Evolutionary conservation across 2,113 vertebrate genomes (phyloP), one percentile per base, ranked within the genome.

Genomic region (Hoplias malabaricus): DNA sequence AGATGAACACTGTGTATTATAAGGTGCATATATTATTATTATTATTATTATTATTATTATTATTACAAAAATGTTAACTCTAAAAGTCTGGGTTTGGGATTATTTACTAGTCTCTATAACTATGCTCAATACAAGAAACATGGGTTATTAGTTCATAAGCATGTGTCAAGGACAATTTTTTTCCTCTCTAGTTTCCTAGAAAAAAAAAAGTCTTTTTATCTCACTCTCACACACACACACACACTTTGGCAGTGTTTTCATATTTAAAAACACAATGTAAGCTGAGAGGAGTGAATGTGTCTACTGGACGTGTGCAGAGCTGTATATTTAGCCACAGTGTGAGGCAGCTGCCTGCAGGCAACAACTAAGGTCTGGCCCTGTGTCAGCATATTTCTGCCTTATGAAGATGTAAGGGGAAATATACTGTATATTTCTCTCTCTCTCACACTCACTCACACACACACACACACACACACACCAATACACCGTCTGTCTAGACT

Each of bases 201-300:
- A n/a, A n/a, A n/a, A n/a, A n/a, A n/a, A n/a, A n/a, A n/a, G n/a
- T n/a, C n/a, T n/a, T n/a, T n/a, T n/a, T n/a, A n/a, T n/a, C n/a
- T n/a, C n/a, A n/a, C n/a, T n/a, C n/a, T n/a, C 25, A 42, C 63
- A 12, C 36, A 33, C 33, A 16, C 31, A 36, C 27, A 69, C n/a
- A 33, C 13, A 88, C 54, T 66, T 70, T 57, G 2, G 67, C 70
- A 53, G 11, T 73, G 81, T 84, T 83, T 74, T 87, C 82, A 75
- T 84, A 83, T 85, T 81, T 70, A 82, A 85, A 86, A 87, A 85
- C 75, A 85, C 84, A 81, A 62, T 74, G 88, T 80, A 86, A 91
- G 43, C 25, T 79, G 88, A 89, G 82, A 69, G 8, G 13, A 36
- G 19, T 40, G 46, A 68, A 14, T 70, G 50, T 8, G 16, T n/a